A percentile compares a stretch with the other conserved stretches of the same genome.
Conservation (phyloP, 1,140 invertebrate species). For the Bombus balteatus region DNA sequence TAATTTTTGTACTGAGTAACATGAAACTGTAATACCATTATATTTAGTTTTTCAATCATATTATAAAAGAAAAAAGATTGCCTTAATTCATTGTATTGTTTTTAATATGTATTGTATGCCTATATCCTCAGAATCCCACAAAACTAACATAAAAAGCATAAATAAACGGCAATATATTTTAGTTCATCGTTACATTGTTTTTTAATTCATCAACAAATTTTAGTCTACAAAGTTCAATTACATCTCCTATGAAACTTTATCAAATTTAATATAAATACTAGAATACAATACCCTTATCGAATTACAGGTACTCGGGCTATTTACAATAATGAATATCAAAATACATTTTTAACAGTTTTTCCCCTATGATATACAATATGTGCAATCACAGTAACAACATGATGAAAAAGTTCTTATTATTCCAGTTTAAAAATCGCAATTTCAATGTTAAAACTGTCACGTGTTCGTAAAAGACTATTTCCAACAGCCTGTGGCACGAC, state of each 20-base stretch:
- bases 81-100: not conserved
- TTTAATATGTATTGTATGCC: not conserved
- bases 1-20: not conserved
- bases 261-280: slow-evolving; percentile 35
- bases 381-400: not conserved
- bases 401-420: not conserved
- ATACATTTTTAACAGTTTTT: not conserved
- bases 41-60: not conserved
- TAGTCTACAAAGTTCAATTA: not conserved
- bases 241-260: not conserved
- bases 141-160: not conserved
- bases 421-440: not conserved
- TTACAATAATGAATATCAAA: slow-evolving; percentile 30
- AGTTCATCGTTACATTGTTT: not conserved
- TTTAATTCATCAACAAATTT: slow-evolving; percentile 21
- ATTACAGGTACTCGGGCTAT: slow-evolving; percentile 40
- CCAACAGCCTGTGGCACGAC: not conserved
- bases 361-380: not conserved
- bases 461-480: not conserved
- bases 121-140: not conserved
- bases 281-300: slow-evolving; percentile 24
- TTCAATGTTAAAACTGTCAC: not conserved
- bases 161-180: not conserved
- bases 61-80: not conserved
- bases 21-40: slow-evolving; percentile 1